Evolutionary conservation across 2,797 vertebrate genomes (phyloP).

Genomic region (Arrhamphus sclerolepis): DNA sequence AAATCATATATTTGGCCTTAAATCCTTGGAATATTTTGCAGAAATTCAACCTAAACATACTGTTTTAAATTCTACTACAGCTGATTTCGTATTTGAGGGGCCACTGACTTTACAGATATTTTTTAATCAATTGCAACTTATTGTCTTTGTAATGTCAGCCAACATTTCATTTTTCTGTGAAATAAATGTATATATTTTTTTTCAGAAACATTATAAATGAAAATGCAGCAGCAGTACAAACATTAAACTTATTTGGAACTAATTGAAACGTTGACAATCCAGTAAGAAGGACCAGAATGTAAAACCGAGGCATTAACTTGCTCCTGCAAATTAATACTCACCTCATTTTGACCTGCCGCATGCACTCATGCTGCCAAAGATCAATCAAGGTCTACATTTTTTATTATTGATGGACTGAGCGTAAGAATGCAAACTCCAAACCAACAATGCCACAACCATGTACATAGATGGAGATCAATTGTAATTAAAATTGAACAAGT

Average conservation of each 20-base stretch:
- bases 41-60: conserved; percentile 9
- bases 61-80: conserved; percentile 4
- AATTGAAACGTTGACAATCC: conserved; percentile 58
- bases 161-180: neutral
- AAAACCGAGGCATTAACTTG: conserved; percentile 62
- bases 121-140: too few relatives aligned
- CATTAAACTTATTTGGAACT: conserved; percentile 60
- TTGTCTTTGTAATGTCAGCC: too few relatives aligned
- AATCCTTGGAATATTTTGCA: conserved; percentile 22
- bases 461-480: conserved; percentile 91
- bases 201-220: neutral
- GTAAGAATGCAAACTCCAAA: conserved; percentile 67
- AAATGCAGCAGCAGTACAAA: conserved; percentile 21
- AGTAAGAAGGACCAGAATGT: conserved; percentile 38
- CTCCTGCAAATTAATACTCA: conserved; percentile 68
- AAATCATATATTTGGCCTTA: conserved; percentile 22
- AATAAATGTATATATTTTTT: neutral
- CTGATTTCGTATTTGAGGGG: conserved; percentile 1
- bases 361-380: conserved; percentile 60
- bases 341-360: conserved; percentile 59
- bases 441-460: conserved; percentile 71
- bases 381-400: conserved; percentile 69
- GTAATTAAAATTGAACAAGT: conserved; percentile 93
- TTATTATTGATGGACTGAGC: conserved; percentile 67
- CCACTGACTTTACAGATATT: too few relatives aligned